A percentile compares a stretch with the other conserved stretches of the same genome.
Conservation (phyloP, 1,140 invertebrate genomes). For the Drosophila nikananu region DNA sequence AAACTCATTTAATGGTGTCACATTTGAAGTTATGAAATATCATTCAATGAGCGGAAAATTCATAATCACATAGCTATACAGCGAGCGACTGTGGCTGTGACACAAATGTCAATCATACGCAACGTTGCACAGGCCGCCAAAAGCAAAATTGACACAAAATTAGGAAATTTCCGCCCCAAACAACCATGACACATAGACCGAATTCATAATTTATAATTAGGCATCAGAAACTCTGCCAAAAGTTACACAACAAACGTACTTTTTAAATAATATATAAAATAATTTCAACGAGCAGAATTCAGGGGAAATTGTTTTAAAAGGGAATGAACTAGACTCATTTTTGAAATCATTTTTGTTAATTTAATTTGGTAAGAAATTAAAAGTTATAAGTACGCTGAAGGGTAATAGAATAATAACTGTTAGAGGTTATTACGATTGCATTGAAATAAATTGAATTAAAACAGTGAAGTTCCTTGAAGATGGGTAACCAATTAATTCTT, state of each 20-base stretch:
- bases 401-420: constrained; percentile 8
- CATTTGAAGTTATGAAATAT: constrained; percentile 69
- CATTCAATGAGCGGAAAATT: constrained; percentile 58
- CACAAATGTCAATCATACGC: constrained; percentile 78
- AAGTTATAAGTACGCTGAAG: constrained; percentile 7
- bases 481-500: background rate
- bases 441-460: constrained; percentile 1
- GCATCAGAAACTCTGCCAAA: background rate
- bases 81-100: constrained; percentile 42
- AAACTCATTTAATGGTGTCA: constrained; percentile 65
- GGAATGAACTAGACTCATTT: background rate
- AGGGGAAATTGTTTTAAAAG: constrained; percentile 22
- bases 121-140: constrained; percentile 67
- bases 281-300: background rate
- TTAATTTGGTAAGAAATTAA: constrained; percentile 15
- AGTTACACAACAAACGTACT: background rate
- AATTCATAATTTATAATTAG: constrained; percentile 10
- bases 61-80: constrained; percentile 31
- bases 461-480: background rate
- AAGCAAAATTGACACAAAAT: constrained; percentile 41
- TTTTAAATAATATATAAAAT: background rate
- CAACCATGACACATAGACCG: constrained; percentile 44
- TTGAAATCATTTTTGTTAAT: background rate
- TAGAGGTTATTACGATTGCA: constrained; percentile 8
- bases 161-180: constrained; percentile 35